Evolutionary conservation across 1,140 invertebrate genomes (phyloP), one percentile per base, ranked within the genome.

Genomic region (Trichogramma pretiosum): DNA sequence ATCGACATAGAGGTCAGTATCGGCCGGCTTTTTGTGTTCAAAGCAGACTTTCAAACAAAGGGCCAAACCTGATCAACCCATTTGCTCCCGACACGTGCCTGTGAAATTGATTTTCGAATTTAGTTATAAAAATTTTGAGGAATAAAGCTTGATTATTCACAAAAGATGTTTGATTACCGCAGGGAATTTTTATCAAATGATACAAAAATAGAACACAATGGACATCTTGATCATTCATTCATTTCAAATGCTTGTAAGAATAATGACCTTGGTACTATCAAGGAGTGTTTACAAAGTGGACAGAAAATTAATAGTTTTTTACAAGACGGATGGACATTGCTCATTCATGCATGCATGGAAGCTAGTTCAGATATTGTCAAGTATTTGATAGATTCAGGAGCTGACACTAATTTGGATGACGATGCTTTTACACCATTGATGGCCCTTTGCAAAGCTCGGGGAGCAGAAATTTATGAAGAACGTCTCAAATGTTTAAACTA

Each of bases 381-480:
- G 34, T 51, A 56, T 38, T 55, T 74, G 32, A 39, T 73, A 19
- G 22, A 55, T 5, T 40, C 46, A n/a, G 63, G 58, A 34, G 70
- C 64, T 38, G 46, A 73, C 56, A 63, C 67, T 28, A 71, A 73
- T 54, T 54, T 53, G 14, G 58, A 65, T 46, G 62, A 61, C 76
- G 77, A 77, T 65, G 74, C 73, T 16, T 70, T 69, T 21, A 77
- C 74, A 21, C 74, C 77, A 16, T 53, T 78, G 23, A 77, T 78
- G 74, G 68, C 63, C 23, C 44, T 70, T 16, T 67, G 62, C 16
- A 56, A 43, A 50, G 30, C 7, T 3, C 55, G 50, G 45, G 36
- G 52, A 34, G 42, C 5, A 39, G 37, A 38, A 10, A 16, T 38
- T 21, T n/a, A n/a, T n/a, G 54, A 62, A 21, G 46, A 59, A 33